A percentile compares a stretch with the other conserved stretches of the same genome.
Evolutionary conservation across 2,797 vertebrate genomes (phyloP).

Genomic region (Galago senegalensis): DNA sequence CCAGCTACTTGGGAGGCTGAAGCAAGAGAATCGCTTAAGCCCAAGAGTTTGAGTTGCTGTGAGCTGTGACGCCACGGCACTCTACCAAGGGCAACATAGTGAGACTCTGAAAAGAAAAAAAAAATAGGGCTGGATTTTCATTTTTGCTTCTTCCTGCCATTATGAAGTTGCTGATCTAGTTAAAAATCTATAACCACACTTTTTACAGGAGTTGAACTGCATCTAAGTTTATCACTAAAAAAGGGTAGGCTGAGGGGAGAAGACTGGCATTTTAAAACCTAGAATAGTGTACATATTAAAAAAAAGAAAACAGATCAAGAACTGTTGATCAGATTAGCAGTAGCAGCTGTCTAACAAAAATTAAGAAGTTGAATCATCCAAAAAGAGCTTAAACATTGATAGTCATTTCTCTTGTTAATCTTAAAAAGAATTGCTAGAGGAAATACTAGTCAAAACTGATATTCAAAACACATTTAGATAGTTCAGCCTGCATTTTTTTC

Average conservation of each 20-base stretch:
- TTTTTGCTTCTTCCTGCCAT: not conserved
- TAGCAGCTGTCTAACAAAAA: not conserved
- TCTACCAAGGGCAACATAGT: too few relatives aligned
- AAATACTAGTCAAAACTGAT: slow-evolving; percentile 24
- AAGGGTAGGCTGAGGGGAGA: not conserved
- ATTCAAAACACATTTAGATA: slow-evolving; percentile 13
- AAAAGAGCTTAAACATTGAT: slow-evolving; percentile 7
- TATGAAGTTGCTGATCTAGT: not conserved
- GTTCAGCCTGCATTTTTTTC: not conserved
- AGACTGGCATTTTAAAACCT: slow-evolving; percentile 21
- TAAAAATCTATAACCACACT: slow-evolving; percentile 22
- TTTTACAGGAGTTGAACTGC: not conserved
- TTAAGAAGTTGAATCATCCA: not conserved
- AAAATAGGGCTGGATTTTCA: not conserved
- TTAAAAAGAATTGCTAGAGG: slow-evolving; percentile 11
- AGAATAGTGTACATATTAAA: not conserved
- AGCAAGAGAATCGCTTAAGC: too few relatives aligned
- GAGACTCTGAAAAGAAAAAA: not conserved
- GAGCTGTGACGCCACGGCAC: too few relatives aligned
- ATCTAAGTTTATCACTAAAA: slow-evolving; percentile 21
- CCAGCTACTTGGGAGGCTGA: too few relatives aligned
- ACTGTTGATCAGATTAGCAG: not conserved
- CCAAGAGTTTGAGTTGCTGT: too few relatives aligned
- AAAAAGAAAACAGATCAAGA: not conserved
- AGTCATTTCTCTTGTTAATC: slow-evolving; percentile 8